Evolutionary conservation across 2,888 invertebrate species (phyloP).

Genomic region (Thereva nobilitata): DNA sequence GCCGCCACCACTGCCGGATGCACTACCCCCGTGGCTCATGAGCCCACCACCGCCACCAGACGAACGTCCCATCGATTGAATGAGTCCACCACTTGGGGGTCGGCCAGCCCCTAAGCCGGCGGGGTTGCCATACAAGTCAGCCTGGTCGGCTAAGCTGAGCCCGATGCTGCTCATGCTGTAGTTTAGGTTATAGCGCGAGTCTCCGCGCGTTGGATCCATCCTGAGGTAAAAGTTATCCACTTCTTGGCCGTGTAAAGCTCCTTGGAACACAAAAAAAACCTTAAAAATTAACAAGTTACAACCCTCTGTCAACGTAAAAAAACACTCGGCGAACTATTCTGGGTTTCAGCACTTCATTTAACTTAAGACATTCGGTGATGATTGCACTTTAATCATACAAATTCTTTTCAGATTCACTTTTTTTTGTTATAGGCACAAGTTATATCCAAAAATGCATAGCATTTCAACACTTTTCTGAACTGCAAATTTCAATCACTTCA

Average conservation of each 20-base stretch:
- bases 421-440: too few relatives aligned
- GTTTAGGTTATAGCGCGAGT: slow-evolving; percentile 86
- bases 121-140: slow-evolving; percentile 75
- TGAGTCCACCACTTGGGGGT: slow-evolving; percentile 65
- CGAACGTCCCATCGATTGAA: slow-evolving; percentile 56
- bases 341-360: too few relatives aligned
- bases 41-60: slow-evolving; percentile 54
- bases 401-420: too few relatives aligned
- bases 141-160: slow-evolving; percentile 76
- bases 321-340: too few relatives aligned
- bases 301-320: too few relatives aligned
- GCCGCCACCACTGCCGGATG: slow-evolving; percentile 48
- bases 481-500: too few relatives aligned
- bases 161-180: slow-evolving; percentile 80
- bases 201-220: slow-evolving; percentile 90
- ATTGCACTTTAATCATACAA: too few relatives aligned
- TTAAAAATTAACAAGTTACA: too few relatives aligned
- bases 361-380: too few relatives aligned
- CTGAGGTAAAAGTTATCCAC: slow-evolving; percentile 58
- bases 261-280: too few relatives aligned
- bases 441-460: too few relatives aligned
- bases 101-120: slow-evolving; percentile 56
- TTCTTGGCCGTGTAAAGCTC: slow-evolving; percentile 46
- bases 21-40: slow-evolving; percentile 67
- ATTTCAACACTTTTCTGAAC: too few relatives aligned